Base-by-base conservation (phyloP, 2,797 vertebrate species). In the Sebastes matsubarae region DNA sequence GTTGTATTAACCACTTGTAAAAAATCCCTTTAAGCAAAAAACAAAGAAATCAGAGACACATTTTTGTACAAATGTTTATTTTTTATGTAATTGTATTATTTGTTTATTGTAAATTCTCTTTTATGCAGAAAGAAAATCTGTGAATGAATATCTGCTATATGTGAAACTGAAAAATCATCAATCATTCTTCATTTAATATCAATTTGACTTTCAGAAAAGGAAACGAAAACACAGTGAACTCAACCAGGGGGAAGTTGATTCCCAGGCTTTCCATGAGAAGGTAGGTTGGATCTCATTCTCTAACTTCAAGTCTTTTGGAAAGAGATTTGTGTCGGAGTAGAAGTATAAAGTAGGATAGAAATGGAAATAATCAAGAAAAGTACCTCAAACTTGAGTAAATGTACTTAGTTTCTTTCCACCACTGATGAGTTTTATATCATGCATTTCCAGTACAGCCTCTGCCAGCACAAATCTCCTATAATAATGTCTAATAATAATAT, bases 211-310 rank as follows among this genome's bases (percentile, higher is more conserved):
- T 57, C 82, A 99, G 97, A 99, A 97, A 83, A 95, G 95, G 22
- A 99, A 98, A 90, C 95, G 96, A 59, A 97, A 95, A 82, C 92
- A 83, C 54, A 77, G 30, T 84, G 89, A 93, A 50, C 95, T 97
- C 76, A 99, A 99, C 93, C 96, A 97, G 87, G 98, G 98, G 3
- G 97, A 99, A 89, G 72, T 96, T 24, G 97, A 99, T 90, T 96
- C 96, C 12, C 93, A 95, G 85, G 92, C 94, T 61, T 98, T 97
- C 75, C 98, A 99, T 80, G 91, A 92, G 75, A 97, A 96, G 95
- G 97, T 98, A 87, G 68, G 68, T 63, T 24, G 1, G 29, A 13
- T 24, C 1, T 36, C 4, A 20, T 63, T 42, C 22, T 34, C 2
- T 38, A 32, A 46, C 5, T n/a, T 46, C 14, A 42, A 50, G 0